Evolutionary conservation across 1,140 invertebrate species (phyloP).

Genomic region (Leptinotarsa undecemlineata): DNA sequence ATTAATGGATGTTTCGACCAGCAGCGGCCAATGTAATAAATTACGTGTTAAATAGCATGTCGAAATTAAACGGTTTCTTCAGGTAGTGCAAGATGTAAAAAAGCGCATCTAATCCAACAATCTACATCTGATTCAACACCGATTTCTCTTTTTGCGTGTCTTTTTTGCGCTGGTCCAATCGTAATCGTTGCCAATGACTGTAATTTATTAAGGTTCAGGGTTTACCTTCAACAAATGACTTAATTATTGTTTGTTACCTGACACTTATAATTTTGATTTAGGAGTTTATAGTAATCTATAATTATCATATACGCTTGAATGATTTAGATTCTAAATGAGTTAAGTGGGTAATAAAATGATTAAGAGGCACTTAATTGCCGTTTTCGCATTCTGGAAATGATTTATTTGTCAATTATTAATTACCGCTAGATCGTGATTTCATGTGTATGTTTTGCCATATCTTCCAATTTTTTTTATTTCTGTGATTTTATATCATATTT

Average conservation of each 20-base stretch:
- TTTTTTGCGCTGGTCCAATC: slow-evolving; percentile 3
- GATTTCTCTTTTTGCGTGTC: background rate
- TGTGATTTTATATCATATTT: too few relatives aligned
- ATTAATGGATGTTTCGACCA: too few relatives aligned
- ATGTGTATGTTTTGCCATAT: too few relatives aligned
- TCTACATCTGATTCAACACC: background rate
- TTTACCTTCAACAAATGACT: slow-evolving; percentile 11
- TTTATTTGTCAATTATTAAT: slow-evolving; percentile 1
- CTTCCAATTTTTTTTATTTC: too few relatives aligned
- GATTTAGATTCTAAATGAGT: slow-evolving; percentile 8
- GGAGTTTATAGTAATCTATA: slow-evolving; percentile 9
- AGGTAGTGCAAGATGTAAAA: background rate
- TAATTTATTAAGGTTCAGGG: background rate
- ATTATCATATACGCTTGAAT: slow-evolving; percentile 15
- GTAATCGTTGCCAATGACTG: slow-evolving; percentile 5
- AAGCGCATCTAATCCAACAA: background rate
- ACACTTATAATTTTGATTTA: slow-evolving; percentile 14
- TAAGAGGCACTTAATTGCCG: background rate
- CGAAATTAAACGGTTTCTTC: background rate
- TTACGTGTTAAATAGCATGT: too few relatives aligned
- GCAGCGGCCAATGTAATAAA: too few relatives aligned
- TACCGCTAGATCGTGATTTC: background rate
- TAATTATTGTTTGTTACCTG: slow-evolving; percentile 19
- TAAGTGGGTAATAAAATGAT: slow-evolving; percentile 1
- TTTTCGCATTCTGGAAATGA: background rate